These are phyloP conservation scores for Engystomops pustulosus DNA, from an alignment of 2,113 vertebrate genomes.

Conservation along the genomic window DNA sequence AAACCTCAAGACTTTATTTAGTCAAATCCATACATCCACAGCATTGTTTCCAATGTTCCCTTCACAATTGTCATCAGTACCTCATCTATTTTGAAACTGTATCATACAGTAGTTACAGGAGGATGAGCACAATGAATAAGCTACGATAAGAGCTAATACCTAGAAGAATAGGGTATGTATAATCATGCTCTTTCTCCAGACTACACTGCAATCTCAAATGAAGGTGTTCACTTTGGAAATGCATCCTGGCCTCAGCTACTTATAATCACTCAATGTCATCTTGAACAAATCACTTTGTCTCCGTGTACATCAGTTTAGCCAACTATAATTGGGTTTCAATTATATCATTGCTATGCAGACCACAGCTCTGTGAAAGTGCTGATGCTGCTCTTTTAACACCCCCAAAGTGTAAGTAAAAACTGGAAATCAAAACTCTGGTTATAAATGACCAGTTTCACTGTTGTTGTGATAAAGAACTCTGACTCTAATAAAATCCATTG, in stretches of 20 bases:
- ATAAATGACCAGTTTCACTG: slow-evolving; percentile 1
- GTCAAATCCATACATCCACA: too few species aligned
- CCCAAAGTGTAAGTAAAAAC: slow-evolving; percentile 42
- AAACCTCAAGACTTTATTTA: too few species aligned
- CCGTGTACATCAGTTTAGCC: slow-evolving; percentile 58
- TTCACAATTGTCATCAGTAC: not conserved
- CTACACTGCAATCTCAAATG: slow-evolving; percentile 35
- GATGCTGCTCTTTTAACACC: slow-evolving; percentile 40
- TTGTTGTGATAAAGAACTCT: slow-evolving; percentile 1
- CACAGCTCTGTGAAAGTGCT: slow-evolving; percentile 55
- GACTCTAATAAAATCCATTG: not conserved
- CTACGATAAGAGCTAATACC: slow-evolving; percentile 3
- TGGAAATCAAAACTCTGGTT: slow-evolving; percentile 41
- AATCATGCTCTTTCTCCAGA: slow-evolving; percentile 5
- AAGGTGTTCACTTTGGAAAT: slow-evolving; percentile 58
- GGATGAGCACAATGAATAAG: not conserved
- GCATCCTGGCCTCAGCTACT: slow-evolving; percentile 56
- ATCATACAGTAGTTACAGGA: slow-evolving; percentile 2
- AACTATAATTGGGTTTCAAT: slow-evolving; percentile 60
- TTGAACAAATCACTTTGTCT: slow-evolving; percentile 61
- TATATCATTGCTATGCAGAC: slow-evolving; percentile 60
- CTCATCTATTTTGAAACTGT: too few species aligned
- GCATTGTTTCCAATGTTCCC: too few species aligned
- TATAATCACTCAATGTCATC: slow-evolving; percentile 61
- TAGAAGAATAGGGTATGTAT: slow-evolving; percentile 12